A percentile compares a stretch with the other conserved stretches of the same genome.
Evolutionary conservation across 2,888 invertebrate species (phyloP).

Genomic region (Imbricaverruca yamaguchii): DNA sequence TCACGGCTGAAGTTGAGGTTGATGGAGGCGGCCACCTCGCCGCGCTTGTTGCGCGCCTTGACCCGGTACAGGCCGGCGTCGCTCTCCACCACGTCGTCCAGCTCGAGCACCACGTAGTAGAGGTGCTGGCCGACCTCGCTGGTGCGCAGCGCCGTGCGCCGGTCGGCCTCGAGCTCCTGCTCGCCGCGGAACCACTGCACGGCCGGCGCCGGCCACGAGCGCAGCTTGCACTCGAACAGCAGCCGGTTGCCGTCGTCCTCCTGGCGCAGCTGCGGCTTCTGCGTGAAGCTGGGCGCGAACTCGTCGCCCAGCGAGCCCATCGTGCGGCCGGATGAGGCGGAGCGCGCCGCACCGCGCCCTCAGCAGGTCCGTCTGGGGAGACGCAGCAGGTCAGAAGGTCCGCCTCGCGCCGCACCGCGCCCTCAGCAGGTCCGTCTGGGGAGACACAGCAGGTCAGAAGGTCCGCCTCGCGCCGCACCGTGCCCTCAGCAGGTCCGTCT

Average conservation of each 20-base stretch:
- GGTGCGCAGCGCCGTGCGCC: slow-evolving; percentile 29
- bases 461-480: not conserved
- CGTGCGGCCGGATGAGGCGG: not conserved
- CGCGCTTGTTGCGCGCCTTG: slow-evolving; percentile 93
- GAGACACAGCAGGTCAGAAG: too few species aligned
- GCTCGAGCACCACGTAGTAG: slow-evolving; percentile 84
- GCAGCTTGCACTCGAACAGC: slow-evolving; percentile 86
- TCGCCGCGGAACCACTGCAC: slow-evolving; percentile 52
- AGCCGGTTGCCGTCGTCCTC: slow-evolving; percentile 93
- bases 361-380: too few species aligned
- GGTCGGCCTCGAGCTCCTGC: slow-evolving; percentile 29
- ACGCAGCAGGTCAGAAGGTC: too few species aligned
- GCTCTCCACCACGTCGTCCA: slow-evolving; percentile 91
- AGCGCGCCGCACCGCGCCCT: not conserved
- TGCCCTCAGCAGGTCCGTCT: too few species aligned
- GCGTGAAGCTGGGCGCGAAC: slow-evolving; percentile 96
- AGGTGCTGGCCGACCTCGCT: slow-evolving; percentile 72
- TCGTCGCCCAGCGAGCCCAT: slow-evolving; percentile 72
- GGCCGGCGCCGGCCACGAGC: slow-evolving; percentile 79
- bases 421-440: too few species aligned
- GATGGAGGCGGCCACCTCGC: slow-evolving; percentile 93
- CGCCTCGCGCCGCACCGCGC: not conserved
- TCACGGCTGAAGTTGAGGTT: slow-evolving; percentile 97
- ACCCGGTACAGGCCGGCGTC: slow-evolving; percentile 95
- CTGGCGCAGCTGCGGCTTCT: slow-evolving; percentile 93